Conservation (phyloP, 2,113 vertebrate species). For the Athene cunicularia region DNA sequence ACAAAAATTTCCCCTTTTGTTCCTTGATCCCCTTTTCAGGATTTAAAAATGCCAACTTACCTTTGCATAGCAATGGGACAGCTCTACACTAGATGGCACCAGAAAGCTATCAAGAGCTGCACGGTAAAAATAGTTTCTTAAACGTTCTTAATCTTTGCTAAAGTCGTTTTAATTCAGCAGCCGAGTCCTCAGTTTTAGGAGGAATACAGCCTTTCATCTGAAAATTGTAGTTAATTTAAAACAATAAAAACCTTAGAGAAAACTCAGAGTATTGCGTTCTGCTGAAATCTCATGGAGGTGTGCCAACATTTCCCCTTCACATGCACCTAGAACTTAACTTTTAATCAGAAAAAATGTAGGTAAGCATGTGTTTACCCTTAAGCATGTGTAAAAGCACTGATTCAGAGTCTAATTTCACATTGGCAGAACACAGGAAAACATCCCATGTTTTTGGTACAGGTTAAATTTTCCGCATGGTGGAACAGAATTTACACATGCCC, state of each 20-base stretch:
- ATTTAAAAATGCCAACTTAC: neutral
- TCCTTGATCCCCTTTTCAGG: neutral
- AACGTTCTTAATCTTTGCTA: neutral
- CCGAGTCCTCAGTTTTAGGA: neutral
- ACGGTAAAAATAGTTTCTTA: neutral
- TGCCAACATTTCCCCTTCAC: neutral
- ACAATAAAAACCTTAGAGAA: neutral
- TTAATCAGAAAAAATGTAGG: neutral
- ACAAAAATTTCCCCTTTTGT: neutral
- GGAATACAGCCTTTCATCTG: neutral
- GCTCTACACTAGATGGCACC: conserved; percentile 75
- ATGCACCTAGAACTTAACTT: neutral
- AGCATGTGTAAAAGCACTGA: neutral
- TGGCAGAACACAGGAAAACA: neutral
- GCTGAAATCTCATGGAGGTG: neutral
- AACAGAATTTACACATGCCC: neutral
- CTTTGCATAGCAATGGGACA: neutral
- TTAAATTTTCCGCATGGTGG: neutral
- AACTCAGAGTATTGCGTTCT: neutral
- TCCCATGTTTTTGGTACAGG: neutral
- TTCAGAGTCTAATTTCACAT: neutral
- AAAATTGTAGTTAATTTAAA: neutral
- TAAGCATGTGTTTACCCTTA: neutral
- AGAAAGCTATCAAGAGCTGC: neutral
- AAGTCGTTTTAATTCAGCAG: neutral